These are phyloP conservation scores for Isichthys henryi DNA, from an alignment of 2,113 vertebrate genomes.

Conservation along the genomic window DNA sequence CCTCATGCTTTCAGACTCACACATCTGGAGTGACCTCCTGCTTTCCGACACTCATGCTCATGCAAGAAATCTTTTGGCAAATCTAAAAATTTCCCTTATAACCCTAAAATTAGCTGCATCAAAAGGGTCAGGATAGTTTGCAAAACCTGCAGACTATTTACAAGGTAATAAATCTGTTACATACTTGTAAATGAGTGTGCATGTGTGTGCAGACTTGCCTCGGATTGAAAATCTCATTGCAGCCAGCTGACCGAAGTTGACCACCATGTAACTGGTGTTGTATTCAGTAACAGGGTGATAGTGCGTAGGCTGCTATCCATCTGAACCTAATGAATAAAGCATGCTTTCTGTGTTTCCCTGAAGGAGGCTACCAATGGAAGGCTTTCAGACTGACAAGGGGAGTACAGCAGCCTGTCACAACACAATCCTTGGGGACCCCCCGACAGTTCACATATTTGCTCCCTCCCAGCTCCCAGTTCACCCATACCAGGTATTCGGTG, in stretches of 20 bases:
- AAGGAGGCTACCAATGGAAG: constrained; percentile 41
- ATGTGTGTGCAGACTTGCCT: neutral
- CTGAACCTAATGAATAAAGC: constrained; percentile 72
- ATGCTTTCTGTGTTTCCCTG: constrained; percentile 56
- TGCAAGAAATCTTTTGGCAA: neutral
- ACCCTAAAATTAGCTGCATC: too few species aligned
- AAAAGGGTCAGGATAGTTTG: too few species aligned
- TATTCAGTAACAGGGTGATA: constrained; percentile 41
- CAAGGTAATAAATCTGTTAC: neutral
- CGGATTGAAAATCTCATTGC: neutral
- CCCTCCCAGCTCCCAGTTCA: neutral
- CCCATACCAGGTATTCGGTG: neutral
- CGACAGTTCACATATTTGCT: neutral
- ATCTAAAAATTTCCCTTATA: too few species aligned
- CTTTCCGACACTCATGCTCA: neutral
- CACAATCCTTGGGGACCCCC: neutral
- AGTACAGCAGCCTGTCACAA: neutral
- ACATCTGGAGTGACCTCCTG: too few species aligned
- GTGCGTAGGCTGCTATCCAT: constrained; percentile 56
- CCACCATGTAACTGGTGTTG: constrained; percentile 37
- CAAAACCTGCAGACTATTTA: neutral
- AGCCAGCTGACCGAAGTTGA: neutral
- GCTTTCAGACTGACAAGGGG: neutral
- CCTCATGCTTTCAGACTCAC: too few species aligned
- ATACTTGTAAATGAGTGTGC: neutral